Evolutionary conservation across 2,888 invertebrate species (phyloP).

Genomic region (Taphrorychus bicolor): DNA sequence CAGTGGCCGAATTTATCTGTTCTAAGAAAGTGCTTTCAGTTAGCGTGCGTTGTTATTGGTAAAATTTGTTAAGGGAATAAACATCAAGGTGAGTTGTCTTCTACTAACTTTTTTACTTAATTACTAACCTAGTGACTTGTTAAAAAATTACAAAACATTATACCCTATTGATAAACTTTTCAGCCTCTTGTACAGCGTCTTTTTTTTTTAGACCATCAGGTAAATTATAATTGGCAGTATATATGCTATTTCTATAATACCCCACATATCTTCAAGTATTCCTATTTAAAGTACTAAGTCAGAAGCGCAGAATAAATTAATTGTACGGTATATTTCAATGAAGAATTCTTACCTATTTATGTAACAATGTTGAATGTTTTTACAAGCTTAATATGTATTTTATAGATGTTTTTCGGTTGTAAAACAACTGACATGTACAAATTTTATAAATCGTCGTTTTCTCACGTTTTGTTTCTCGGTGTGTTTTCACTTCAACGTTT

Average conservation of each 20-base stretch:
- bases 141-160: too few relatives aligned
- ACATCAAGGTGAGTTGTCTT: too few relatives aligned
- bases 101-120: too few relatives aligned
- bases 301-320: not conserved
- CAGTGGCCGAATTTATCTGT: not conserved
- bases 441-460: slow-evolving; percentile 37
- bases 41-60: too few relatives aligned
- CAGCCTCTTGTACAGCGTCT: too few relatives aligned
- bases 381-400: too few relatives aligned
- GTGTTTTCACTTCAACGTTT: slow-evolving; percentile 37
- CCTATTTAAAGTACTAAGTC: slow-evolving; percentile 21
- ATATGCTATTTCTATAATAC: too few relatives aligned
- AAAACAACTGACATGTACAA: slow-evolving; percentile 37
- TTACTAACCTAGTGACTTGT: too few relatives aligned
- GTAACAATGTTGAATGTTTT: slow-evolving; percentile 16
- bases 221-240: too few relatives aligned
- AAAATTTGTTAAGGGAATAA: too few relatives aligned
- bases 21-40: not conserved
- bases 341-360: not conserved
- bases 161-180: too few relatives aligned
- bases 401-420: not conserved
- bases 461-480: slow-evolving; percentile 28
- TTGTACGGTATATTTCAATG: not conserved
- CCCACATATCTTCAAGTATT: slow-evolving; percentile 24
- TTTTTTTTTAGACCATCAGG: too few relatives aligned